These are phyloP conservation scores for Agrochola lychnidis DNA, from an alignment of 2,888 invertebrate genomes.

Conservation along the genomic window DNA sequence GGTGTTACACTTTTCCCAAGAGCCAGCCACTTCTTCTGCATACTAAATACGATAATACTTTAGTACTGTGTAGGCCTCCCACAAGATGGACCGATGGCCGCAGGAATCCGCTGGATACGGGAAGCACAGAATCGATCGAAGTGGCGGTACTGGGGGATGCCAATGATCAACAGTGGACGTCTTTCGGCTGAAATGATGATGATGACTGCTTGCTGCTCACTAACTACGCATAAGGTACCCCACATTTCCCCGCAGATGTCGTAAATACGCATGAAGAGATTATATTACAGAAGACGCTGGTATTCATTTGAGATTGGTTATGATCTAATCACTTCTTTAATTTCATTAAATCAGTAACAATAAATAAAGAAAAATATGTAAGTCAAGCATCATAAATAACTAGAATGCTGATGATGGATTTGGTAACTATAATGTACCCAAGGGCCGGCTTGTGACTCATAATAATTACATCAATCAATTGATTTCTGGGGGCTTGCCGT, in stretches of 20 bases:
- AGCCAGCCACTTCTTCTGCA: background rate
- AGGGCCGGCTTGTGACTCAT: background rate
- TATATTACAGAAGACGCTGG: background rate
- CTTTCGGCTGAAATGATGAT: too few relatives aligned
- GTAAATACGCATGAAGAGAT: conserved; percentile 37
- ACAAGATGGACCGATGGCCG: too few relatives aligned
- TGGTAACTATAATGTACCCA: background rate
- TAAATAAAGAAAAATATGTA: background rate
- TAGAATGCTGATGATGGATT: background rate
- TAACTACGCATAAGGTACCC: conserved; percentile 22
- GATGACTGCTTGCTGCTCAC: background rate
- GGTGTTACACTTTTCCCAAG: background rate
- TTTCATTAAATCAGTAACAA: background rate
- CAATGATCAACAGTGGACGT: too few relatives aligned
- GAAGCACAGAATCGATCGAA: too few relatives aligned
- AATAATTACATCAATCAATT: background rate
- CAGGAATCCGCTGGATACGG: too few relatives aligned
- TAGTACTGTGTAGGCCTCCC: background rate
- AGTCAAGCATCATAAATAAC: background rate
- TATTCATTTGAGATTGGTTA: conserved; percentile 14
- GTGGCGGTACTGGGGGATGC: too few relatives aligned
- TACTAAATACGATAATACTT: background rate
- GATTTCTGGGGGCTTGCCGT: background rate
- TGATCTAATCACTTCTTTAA: background rate
- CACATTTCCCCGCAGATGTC: conserved; percentile 21